These are phyloP conservation scores for Ennomos erosarius DNA, from an alignment of 2,888 invertebrate species.

Conservation along the genomic window DNA sequence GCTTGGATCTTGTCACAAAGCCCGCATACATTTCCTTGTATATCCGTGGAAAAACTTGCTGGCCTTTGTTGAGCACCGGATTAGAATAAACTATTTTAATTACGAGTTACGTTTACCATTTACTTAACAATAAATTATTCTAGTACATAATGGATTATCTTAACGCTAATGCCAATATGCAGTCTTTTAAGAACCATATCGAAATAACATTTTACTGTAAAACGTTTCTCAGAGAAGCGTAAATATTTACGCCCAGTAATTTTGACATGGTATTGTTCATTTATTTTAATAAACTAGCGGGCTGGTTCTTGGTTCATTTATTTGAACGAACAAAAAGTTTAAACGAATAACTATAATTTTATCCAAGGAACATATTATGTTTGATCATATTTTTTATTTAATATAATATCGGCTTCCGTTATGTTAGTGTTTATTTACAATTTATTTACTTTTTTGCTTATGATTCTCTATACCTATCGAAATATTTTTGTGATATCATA, in stretches of 20 bases:
- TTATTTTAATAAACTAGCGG: background rate
- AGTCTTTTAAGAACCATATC: background rate
- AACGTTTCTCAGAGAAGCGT: background rate
- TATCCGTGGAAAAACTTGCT: constrained; percentile 67
- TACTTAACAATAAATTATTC: constrained; percentile 47
- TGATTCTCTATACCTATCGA: no score
- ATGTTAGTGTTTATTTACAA: no score
- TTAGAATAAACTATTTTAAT: constrained; percentile 74
- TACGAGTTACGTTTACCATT: constrained; percentile 62
- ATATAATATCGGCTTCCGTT: no score
- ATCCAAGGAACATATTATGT: background rate
- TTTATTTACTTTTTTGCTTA: no score
- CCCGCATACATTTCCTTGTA: constrained; percentile 51
- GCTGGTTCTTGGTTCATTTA: constrained; percentile 6
- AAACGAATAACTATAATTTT: background rate
- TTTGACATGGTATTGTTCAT: background rate
- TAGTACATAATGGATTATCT: constrained; percentile 4
- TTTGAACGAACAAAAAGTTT: constrained; percentile 8
- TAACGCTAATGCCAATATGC: constrained; percentile 8
- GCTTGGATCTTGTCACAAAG: constrained; percentile 44
- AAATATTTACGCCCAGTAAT: background rate
- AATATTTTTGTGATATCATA: no score
- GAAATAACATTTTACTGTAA: background rate
- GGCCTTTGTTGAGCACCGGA: constrained; percentile 59
- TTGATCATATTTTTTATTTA: no score